Conservation (phyloP, 2,888 invertebrate genomes). For the Hyppa rectilinea region DNA sequence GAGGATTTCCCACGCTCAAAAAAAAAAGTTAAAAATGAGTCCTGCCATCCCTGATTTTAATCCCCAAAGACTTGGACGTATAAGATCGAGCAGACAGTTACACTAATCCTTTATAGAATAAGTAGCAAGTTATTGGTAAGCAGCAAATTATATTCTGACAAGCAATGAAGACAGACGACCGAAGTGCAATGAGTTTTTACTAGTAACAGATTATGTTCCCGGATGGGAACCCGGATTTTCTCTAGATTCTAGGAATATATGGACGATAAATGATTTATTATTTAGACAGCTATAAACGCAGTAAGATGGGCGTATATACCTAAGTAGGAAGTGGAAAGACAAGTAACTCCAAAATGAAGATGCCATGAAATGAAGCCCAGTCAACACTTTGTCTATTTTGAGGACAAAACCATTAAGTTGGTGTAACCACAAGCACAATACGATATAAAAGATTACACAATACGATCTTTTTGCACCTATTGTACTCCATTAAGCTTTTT, state of each 20-base stretch:
- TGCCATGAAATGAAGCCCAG: neutral
- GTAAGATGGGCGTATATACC: neutral
- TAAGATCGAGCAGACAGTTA: constrained; percentile 45
- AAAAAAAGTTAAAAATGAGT: too few relatives aligned
- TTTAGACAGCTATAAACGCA: neutral
- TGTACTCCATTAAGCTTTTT: constrained; percentile 27
- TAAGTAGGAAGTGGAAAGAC: neutral
- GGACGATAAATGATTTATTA: neutral
- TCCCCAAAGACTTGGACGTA: constrained; percentile 48
- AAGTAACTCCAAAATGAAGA: constrained; percentile 23
- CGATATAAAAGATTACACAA: constrained; percentile 42
- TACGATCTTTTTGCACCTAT: constrained; percentile 42
- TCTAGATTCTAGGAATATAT: constrained; percentile 17
- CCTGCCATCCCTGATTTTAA: constrained; percentile 37
- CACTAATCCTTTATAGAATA: constrained; percentile 52
- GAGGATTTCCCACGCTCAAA: too few relatives aligned
- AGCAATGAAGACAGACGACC: constrained; percentile 41
- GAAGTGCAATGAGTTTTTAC: constrained; percentile 35
- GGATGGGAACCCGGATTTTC: constrained; percentile 28
- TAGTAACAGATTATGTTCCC: constrained; percentile 14
- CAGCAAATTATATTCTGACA: constrained; percentile 52
- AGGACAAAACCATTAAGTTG: constrained; percentile 33
- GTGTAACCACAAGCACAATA: constrained; percentile 37
- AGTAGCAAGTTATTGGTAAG: constrained; percentile 21
- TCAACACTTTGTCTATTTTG: constrained; percentile 20